Percentiles rank a stretch among this genome's conserved stretches.
Evolutionary conservation across 2,888 invertebrate genomes (phyloP).

Genomic region (Strigamia transsilvanica): DNA sequence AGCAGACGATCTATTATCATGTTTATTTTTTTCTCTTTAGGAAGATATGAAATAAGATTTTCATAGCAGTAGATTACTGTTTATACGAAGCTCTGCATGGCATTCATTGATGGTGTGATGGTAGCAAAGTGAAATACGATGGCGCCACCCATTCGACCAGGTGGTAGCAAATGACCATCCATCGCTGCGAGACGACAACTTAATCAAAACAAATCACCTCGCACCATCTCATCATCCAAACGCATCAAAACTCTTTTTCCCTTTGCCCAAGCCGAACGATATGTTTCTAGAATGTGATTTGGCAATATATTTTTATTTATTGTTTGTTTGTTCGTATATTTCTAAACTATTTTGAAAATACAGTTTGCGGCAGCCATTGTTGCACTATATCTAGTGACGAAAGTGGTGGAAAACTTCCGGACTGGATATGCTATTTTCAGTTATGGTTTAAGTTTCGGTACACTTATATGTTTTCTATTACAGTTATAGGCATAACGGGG

Average conservation of each 20-base stretch:
- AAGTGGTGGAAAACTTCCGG: too few species aligned
- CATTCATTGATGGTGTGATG: not conserved
- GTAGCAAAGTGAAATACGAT: not conserved
- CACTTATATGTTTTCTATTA: too few species aligned
- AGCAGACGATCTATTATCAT: too few species aligned
- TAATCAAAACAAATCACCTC: constrained; percentile 26
- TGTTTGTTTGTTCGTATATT: not conserved
- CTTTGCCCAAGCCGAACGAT: not conserved
- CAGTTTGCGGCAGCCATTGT: too few species aligned
- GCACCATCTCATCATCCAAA: not conserved
- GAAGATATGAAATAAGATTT: not conserved
- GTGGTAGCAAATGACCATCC: not conserved
- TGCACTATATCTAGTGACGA: too few species aligned
- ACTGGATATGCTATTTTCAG: too few species aligned
- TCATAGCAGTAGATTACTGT: not conserved
- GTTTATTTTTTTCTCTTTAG: too few species aligned
- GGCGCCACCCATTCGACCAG: constrained; percentile 11
- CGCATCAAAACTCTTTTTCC: not conserved
- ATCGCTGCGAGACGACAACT: not conserved
- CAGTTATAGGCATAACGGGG: too few species aligned
- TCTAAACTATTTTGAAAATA: too few species aligned
- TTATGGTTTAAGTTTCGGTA: too few species aligned
- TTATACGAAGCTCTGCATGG: not conserved
- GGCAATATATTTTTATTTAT: not conserved
- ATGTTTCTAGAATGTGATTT: not conserved